A percentile compares a stretch with the other conserved stretches of the same genome.
These are phyloP conservation scores for Sebastes trivittatus DNA, from an alignment of 2,797 vertebrate genomes.

Conservation along the genomic window DNA sequence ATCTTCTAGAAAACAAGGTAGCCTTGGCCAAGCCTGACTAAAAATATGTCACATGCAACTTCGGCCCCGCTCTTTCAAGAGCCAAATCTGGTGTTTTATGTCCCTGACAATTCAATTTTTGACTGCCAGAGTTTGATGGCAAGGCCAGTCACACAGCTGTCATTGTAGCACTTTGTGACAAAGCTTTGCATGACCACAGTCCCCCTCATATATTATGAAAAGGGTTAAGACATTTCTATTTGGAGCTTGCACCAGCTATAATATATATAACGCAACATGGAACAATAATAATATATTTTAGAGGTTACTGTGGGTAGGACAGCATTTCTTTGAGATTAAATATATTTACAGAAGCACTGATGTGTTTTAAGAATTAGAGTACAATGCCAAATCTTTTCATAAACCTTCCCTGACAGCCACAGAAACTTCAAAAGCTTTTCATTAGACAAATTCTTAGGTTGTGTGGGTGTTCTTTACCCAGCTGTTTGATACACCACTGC, in stretches of 20 bases:
- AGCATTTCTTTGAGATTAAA: constrained; percentile 6
- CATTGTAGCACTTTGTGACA: constrained; percentile 16
- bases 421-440: not conserved
- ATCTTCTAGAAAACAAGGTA: constrained; percentile 57
- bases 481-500: not conserved
- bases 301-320: constrained; percentile 3
- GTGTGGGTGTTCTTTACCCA: not conserved
- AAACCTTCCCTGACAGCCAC: not conserved
- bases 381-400: not conserved
- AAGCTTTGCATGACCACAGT: constrained; percentile 1
- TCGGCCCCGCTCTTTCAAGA: not conserved
- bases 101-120: constrained; percentile 25
- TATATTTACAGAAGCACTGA: constrained; percentile 9
- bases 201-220: constrained; percentile 4
- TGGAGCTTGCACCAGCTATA: constrained; percentile 4
- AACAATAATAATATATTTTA: constrained; percentile 25
- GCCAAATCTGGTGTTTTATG: constrained; percentile 35
- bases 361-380: not conserved
- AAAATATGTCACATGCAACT: constrained; percentile 51
- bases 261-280: not conserved
- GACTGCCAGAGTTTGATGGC: constrained; percentile 5
- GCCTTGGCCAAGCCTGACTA: constrained; percentile 49
- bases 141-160: constrained; percentile 23
- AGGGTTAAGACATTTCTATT: constrained; percentile 28
- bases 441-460: constrained; percentile 6